Evolutionary conservation across 2,888 invertebrate genomes (phyloP).

Genomic region (Perithous albicinctus): DNA sequence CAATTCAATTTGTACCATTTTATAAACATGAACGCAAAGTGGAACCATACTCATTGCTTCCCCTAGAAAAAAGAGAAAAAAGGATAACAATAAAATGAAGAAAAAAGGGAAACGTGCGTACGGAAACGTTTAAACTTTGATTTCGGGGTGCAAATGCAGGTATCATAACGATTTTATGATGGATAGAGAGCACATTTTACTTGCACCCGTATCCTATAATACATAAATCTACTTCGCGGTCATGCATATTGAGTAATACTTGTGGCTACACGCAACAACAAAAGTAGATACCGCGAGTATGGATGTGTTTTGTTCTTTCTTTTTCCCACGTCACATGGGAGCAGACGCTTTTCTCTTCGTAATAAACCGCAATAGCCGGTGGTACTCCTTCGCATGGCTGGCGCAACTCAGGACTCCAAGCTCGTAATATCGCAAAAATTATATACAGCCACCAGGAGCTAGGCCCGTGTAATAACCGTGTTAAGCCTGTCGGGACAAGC

Average conservation of each 20-base stretch:
- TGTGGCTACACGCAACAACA: constrained; percentile 32
- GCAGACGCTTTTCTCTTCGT: constrained; percentile 26
- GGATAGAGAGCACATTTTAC: constrained; percentile 15
- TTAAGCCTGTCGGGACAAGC: constrained; percentile 24
- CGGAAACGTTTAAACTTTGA: not conserved
- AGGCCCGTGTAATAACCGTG: constrained; percentile 26
- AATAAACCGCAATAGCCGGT: constrained; percentile 47
- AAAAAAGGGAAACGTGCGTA: too few relatives aligned
- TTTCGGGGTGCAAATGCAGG: not conserved
- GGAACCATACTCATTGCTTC: too few relatives aligned
- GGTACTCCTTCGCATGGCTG: constrained; percentile 18
- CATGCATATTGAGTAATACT: constrained; percentile 37
- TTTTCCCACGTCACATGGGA: constrained; percentile 62
- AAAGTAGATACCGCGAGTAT: constrained; percentile 8
- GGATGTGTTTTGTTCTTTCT: constrained; percentile 27
- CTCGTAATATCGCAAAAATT: constrained; percentile 38
- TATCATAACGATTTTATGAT: constrained; percentile 8
- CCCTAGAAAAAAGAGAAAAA: too few relatives aligned
- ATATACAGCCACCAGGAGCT: constrained; percentile 1
- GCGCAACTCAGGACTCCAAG: not conserved
- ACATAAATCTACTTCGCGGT: constrained; percentile 21
- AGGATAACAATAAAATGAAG: too few relatives aligned
- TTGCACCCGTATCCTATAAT: not conserved
- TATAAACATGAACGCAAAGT: too few relatives aligned
- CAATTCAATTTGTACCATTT: too few relatives aligned